Conservation (phyloP, 2,888 invertebrate genomes). For the Fragum sueziense region DNA sequence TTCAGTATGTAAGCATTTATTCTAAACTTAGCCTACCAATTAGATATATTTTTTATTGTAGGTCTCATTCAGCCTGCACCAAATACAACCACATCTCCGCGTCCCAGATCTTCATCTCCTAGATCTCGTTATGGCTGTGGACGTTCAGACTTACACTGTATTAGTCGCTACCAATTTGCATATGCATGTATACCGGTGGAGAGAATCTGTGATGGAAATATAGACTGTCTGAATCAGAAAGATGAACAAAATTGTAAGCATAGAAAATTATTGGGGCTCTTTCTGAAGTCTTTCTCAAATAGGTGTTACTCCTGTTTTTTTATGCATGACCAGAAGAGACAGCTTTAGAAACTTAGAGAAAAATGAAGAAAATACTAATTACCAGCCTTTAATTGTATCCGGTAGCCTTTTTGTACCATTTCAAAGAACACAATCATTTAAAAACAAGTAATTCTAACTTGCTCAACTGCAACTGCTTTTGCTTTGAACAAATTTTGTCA, state of each 20-base stretch:
- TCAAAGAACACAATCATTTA: too few species aligned
- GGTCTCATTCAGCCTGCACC: background rate
- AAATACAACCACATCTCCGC: background rate
- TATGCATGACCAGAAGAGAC: background rate
- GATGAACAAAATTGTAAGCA: constrained; percentile 35
- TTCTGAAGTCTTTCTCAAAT: too few species aligned
- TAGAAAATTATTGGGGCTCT: too few species aligned
- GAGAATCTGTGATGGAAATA: constrained; percentile 38
- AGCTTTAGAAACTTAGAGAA: background rate
- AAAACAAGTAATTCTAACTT: too few species aligned
- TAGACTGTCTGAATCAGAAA: constrained; percentile 29
- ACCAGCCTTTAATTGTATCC: background rate
- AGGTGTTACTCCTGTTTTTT: too few species aligned
- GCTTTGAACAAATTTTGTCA: too few species aligned
- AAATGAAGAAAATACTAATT: background rate
- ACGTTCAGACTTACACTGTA: constrained; percentile 5
- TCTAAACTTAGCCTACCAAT: too few species aligned
- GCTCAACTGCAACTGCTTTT: too few species aligned
- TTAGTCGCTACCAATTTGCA: constrained; percentile 13
- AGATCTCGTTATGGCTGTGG: constrained; percentile 1
- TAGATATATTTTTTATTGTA: too few species aligned
- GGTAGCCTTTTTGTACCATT: too few species aligned
- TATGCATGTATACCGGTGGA: constrained; percentile 21
- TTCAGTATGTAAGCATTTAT: too few species aligned
- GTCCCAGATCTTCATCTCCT: background rate